phyloP scores from a whole-genome alignment of 1,140 invertebrate species.

The Drosophila carrolli region DNA sequence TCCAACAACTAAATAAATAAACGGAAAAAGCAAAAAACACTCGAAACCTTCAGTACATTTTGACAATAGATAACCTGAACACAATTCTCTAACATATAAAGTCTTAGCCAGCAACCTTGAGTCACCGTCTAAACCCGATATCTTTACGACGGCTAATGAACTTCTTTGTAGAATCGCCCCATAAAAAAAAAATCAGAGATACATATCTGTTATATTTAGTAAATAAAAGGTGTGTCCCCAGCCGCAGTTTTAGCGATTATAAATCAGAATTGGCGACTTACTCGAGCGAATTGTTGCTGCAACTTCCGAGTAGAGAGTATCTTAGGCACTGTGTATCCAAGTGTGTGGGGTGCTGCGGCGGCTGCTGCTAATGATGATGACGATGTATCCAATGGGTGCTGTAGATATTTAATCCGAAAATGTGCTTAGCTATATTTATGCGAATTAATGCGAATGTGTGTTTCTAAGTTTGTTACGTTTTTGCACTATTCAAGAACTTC shows the following conservation, averaged over 20 bases:
- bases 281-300: conserved; percentile 70
- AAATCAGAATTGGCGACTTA: conserved; percentile 52
- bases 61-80: neutral
- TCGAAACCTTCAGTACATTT: neutral
- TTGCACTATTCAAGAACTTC: conserved; percentile 59
- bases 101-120: conserved; percentile 16
- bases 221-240: conserved; percentile 27
- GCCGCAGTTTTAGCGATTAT: conserved; percentile 1
- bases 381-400: conserved; percentile 66
- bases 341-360: conserved; percentile 34
- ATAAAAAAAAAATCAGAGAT: conserved; percentile 30
- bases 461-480: conserved; percentile 34
- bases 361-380: neutral
- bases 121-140: conserved; percentile 14
- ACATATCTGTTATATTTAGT: conserved; percentile 38
- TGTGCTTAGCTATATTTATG: conserved; percentile 49
- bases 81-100: neutral
- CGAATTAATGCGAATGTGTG: conserved; percentile 36
- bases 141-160: conserved; percentile 38
- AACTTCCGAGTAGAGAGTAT: conserved; percentile 49
- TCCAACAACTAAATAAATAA: no score
- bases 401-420: conserved; percentile 73
- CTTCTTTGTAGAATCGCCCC: conserved; percentile 10
- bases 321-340: conserved; percentile 68
- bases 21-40: neutral